Percentiles rank a stretch among this genome's conserved stretches.
phyloP scores from a whole-genome alignment of 2,888 invertebrate species.

The Heliconius erato region DNA sequence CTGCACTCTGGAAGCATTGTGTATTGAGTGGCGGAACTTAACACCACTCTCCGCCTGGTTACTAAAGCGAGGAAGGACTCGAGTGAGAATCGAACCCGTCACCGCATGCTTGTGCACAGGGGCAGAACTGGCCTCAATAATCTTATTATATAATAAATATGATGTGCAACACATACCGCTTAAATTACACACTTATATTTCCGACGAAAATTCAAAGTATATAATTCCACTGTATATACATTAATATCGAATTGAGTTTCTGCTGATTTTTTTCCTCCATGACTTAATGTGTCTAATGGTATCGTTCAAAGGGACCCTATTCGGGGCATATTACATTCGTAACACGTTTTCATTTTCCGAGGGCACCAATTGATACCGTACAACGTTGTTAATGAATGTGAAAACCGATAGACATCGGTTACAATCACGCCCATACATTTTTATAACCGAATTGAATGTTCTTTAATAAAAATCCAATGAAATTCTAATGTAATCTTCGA shows the following conservation, averaged over 20 bases:
- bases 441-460: constrained; percentile 34
- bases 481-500: constrained; percentile 33
- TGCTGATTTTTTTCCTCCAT: constrained; percentile 40
- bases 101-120: not conserved
- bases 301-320: constrained; percentile 44
- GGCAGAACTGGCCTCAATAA: not conserved
- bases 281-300: constrained; percentile 41
- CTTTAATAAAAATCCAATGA: constrained; percentile 25
- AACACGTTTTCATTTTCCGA: constrained; percentile 51
- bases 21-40: no score
- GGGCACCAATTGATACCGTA: constrained; percentile 50
- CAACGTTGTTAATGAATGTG: constrained; percentile 48
- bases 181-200: not conserved
- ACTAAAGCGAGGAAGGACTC: not conserved
- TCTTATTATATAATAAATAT: not conserved
- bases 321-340: constrained; percentile 48
- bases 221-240: constrained; percentile 21
- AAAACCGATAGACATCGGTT: constrained; percentile 42
- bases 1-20: no score
- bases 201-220: not conserved
- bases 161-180: not conserved
- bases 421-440: constrained; percentile 40
- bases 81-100: not conserved
- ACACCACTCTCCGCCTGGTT: no score
- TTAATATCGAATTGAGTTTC: constrained; percentile 41